A percentile compares a stretch with the other conserved stretches of the same genome.
phyloP scores from a whole-genome alignment of 2,113 vertebrate species.

The Colossoma macropomum region DNA sequence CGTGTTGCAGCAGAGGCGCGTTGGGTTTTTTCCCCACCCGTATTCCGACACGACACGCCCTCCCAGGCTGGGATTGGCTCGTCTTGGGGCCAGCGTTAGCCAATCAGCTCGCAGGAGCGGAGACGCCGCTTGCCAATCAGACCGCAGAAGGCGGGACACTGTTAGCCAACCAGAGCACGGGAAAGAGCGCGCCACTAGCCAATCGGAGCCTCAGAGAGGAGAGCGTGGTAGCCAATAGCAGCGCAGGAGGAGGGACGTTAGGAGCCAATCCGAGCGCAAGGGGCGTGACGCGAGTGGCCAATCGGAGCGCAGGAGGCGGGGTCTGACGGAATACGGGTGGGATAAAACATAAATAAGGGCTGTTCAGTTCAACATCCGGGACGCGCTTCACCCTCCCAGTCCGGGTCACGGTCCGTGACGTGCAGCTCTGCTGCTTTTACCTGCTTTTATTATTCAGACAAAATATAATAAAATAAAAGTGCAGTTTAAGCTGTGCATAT shows the following conservation, averaged over 20 bases:
- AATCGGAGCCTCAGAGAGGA: neutral
- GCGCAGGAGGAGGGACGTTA: neutral
- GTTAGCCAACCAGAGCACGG: neutral
- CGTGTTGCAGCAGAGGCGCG: neutral
- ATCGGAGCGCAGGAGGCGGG: neutral
- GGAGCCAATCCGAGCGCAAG: neutral
- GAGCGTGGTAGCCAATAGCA: neutral
- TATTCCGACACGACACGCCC: neutral
- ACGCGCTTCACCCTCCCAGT: neutral
- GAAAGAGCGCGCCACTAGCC: no score
- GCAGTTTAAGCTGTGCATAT: neutral
- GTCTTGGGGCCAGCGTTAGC: neutral
- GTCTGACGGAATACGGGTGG: neutral
- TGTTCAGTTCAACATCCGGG: slow-evolving; percentile 8
- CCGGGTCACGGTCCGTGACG: neutral
- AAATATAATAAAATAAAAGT: neutral
- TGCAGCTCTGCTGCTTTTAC: neutral
- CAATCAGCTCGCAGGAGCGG: neutral
- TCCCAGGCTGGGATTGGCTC: no score
- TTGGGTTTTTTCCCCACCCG: neutral
- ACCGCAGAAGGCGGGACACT: neutral
- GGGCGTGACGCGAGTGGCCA: neutral
- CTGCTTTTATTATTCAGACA: neutral
- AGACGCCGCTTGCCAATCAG: neutral
- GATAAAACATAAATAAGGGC: neutral